These are phyloP conservation scores for Agrotis segetum DNA, from an alignment of 2,888 invertebrate genomes.

Conservation along the genomic window DNA sequence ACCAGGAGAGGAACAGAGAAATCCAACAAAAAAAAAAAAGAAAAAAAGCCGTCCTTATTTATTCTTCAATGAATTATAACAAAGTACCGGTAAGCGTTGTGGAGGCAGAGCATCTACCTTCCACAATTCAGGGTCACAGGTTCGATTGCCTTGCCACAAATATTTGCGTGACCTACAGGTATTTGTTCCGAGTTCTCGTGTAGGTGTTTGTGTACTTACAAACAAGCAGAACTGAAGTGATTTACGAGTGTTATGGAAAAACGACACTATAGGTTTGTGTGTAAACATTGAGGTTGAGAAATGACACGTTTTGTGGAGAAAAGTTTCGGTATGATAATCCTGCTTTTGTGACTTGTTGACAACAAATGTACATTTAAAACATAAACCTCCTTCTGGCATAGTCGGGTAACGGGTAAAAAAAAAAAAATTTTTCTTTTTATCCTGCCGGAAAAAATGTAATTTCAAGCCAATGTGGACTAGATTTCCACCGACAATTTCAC, in stretches of 20 bases:
- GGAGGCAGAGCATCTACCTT: slow-evolving; percentile 5
- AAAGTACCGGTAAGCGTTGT: not conserved
- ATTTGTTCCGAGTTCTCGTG: slow-evolving; percentile 38
- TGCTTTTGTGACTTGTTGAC: not conserved
- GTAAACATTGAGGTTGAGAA: slow-evolving; percentile 12
- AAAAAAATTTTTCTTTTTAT: no score
- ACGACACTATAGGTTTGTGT: slow-evolving; percentile 2
- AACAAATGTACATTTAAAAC: not conserved
- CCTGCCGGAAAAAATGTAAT: no score
- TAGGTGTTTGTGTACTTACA: slow-evolving; percentile 43
- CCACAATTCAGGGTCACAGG: slow-evolving; percentile 37
- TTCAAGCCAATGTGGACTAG: no score
- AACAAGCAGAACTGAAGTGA: slow-evolving; percentile 19
- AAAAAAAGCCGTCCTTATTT: not conserved
- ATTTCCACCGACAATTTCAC: no score
- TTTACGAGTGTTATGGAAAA: slow-evolving; percentile 43
- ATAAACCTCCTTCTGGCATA: no score
- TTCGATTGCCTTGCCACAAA: slow-evolving; percentile 39
- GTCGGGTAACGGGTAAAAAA: no score
- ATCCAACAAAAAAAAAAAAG: not conserved
- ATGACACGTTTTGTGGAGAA: not conserved
- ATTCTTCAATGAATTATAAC: not conserved
- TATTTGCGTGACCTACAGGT: slow-evolving; percentile 45
- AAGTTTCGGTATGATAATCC: not conserved
- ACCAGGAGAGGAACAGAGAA: not conserved